Evolutionary conservation across 2,113 vertebrate genomes (phyloP), one percentile per base, ranked within the genome.

Genomic region (Plectropomus leopardus): DNA sequence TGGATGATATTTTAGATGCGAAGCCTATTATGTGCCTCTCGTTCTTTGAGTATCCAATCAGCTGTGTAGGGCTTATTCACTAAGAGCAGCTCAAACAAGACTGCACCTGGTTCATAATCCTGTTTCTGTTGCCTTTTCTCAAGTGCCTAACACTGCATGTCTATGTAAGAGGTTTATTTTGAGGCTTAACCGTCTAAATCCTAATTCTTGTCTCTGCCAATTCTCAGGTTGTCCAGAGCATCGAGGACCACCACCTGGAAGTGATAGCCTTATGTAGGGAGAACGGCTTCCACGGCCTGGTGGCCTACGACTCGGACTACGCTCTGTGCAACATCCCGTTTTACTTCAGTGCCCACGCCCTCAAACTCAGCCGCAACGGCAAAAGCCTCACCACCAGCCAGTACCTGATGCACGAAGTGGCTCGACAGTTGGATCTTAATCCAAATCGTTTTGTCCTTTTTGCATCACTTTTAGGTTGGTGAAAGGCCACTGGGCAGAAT

Each of bases 231-330:
- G 96, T 97, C 75, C 98, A 99, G 95, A 98, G 96, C 95, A 95
- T 97, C 60, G 97, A 98, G 90, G 98, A 99, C 94, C 98, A 99
- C 92, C 98, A 99, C 93, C 97, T 98, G 93, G 98, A 99, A 96
- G 97, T 99, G 94, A 97, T 98, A 79, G 94, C 95, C 90, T 96
- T 98, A 92, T 98, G 96, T 94, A 93, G 96, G 94, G 96, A 98
- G 92, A 97, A 96, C 17, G 97, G 97, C 77, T 97, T 98, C 94
- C 97, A 99, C 58, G 98, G 97, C 87, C 92, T 99, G 92, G 95
- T 98, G 75, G 98, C 97, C 1, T 98, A 98, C 61, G 97, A 98
- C 94, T 98, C 98, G 0, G 98, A 99, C 92, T 98, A 98, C 61
- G 97, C 97, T 9, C 94, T 98, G 93, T 97, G 96, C 94, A 98